Conservation (phyloP, 2,797 vertebrate species). For the Miichthys miiuy region DNA sequence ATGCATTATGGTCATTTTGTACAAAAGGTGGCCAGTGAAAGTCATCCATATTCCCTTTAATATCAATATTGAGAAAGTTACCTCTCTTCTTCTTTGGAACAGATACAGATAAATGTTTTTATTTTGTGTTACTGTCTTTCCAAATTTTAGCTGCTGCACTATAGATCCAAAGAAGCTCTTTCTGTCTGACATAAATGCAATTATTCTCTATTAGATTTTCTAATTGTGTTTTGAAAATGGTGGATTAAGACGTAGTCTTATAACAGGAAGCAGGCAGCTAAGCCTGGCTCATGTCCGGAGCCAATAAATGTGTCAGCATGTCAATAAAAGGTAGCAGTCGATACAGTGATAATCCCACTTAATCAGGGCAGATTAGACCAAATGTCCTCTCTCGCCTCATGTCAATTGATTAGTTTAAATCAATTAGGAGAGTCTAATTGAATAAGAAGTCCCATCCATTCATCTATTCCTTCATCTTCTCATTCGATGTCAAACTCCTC, state of each 20-base stretch:
- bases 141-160: not conserved
- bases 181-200: not conserved
- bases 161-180: not conserved
- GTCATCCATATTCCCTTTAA: not conserved
- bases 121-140: not conserved
- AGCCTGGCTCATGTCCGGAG: constrained; percentile 32
- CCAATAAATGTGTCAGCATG: constrained; percentile 67
- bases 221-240: not conserved
- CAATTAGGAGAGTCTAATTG: constrained; percentile 70
- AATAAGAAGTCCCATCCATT: constrained; percentile 60
- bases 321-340: constrained; percentile 67
- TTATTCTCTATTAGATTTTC: not conserved
- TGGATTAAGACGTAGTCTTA: constrained; percentile 1
- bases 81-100: not conserved
- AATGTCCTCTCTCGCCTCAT: constrained; percentile 56
- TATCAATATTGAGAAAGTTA: not conserved
- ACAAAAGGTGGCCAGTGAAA: not conserved
- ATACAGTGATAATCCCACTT: constrained; percentile 81
- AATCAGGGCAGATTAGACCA: constrained; percentile 78
- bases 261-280: constrained; percentile 2
- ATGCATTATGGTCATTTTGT: not conserved
- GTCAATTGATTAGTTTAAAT: constrained; percentile 79
- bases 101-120: not conserved
- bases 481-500: constrained; percentile 13
- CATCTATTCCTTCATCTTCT: constrained; percentile 15